phyloP scores from a whole-genome alignment of 2,113 vertebrate genomes.

The Aramus guarauna region DNA sequence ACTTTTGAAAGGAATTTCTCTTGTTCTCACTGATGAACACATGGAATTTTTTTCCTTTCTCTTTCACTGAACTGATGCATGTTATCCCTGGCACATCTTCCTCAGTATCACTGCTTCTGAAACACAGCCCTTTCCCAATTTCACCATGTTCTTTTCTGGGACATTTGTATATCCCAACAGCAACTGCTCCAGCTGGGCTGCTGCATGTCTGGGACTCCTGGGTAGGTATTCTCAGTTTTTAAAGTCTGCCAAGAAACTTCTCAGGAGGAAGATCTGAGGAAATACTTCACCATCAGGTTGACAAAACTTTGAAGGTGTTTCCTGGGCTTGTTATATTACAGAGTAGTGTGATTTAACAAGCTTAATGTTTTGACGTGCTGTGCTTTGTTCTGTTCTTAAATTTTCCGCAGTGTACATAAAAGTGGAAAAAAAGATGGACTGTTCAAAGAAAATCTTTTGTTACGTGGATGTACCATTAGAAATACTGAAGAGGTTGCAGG shows the following conservation, averaged over 20 bases:
- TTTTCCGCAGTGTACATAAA: conserved; percentile 79
- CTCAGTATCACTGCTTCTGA: not conserved
- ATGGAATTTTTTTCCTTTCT: not conserved
- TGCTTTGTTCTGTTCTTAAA: not conserved
- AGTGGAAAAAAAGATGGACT: conserved; percentile 86
- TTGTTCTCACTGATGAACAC: not conserved
- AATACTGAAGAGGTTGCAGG: conserved; percentile 96
- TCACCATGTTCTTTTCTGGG: not conserved
- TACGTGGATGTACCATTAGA: conserved; percentile 92
- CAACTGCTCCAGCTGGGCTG: not conserved
- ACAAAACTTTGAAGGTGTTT: not conserved
- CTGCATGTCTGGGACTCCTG: not conserved
- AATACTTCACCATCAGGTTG: not conserved
- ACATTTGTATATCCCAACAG: not conserved
- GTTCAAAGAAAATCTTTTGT: conserved; percentile 91
- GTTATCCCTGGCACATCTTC: not conserved
- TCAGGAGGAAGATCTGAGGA: not conserved
- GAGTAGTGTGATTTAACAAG: not conserved
- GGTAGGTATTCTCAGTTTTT: not conserved
- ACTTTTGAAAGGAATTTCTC: not conserved
- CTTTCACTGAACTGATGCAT: not conserved
- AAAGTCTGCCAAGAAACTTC: not conserved
- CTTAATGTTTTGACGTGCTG: not conserved
- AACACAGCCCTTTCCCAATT: not conserved
- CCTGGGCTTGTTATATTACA: not conserved